Evolutionary conservation across 37 sponge, comb jelly and placozoan genomes (phyloP), one percentile per base, ranked within the genome.

Genomic region (Halisarca cf. caerulea): DNA sequence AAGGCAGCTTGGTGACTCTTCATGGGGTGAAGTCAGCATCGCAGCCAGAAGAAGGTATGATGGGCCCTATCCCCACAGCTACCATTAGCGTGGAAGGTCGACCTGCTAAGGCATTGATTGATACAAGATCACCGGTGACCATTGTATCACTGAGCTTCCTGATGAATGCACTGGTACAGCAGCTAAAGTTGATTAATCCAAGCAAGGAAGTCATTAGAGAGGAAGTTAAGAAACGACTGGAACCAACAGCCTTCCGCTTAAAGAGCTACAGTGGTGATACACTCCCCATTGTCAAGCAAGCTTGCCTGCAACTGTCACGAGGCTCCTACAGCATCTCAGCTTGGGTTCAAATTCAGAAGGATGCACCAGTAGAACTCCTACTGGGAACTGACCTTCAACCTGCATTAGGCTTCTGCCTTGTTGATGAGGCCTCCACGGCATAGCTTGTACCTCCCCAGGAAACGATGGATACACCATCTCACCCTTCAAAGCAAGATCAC

Each of bases 371-470:
- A 14, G 64, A 72, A 2, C 28, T 89, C 0, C 61, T 89, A n/a
- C 21, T 90, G 3, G 90, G 90, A 32, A 86, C 90, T 0, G 86
- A 90, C 58, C 47, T 86, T 5, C 90, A 79, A 40, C 35, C 83
- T 24, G 37, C 32, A 6, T 59, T 90, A 15, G 64, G 64, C 6
- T 62, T 62, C 15, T 7, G 64, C 4, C 30, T 62, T 8, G 15
- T 62, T n/a, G 30, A 62, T 6, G 25, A 30, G 64, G 64, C 25
- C 7, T n/a, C n/a, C n/a, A n/a, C n/a, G n/a, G n/a, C n/a, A n/a
- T n/a, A n/a, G n/a, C n/a, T n/a, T n/a, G n/a, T n/a, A n/a, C n/a
- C n/a, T n/a, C n/a, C n/a, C n/a, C n/a, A n/a, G n/a, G n/a, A n/a
- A n/a, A n/a, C n/a, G n/a, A n/a, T n/a, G n/a, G n/a, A n/a, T n/a